Evolutionary conservation across 2,113 vertebrate species (phyloP), one percentile per base, ranked within the genome.

Genomic region (Coptodon bakossiorum): DNA sequence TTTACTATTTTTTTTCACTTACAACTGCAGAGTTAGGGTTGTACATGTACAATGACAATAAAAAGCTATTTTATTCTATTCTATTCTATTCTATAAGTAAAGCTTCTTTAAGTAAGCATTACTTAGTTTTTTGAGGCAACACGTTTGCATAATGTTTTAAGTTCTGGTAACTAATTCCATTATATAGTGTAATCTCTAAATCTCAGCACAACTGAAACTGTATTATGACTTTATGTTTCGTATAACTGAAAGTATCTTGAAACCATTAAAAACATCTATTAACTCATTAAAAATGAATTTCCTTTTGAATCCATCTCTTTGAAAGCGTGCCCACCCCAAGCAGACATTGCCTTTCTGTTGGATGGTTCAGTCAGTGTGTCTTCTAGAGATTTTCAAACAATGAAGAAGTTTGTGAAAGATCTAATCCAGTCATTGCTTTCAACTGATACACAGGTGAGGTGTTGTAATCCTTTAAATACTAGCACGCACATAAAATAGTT

Each of bases 261-360:
- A 63, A 34, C 17, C 59, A 63, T 36, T 63, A 63, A 34, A 63
- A 63, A 61, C 31, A 19, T 63, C 6, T 19, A 63, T 71, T 24
- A 24, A 43, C 66, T 7, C n/a, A 71, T 43, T 61, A 71, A 71
- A 61, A 71, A 24, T 71, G 0, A 6, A 71, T 45, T 73, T 27
- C 4, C 6, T 71, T 43, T 71, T 71, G 5, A 45, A 6, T 45
- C 14, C 16, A 27, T 45, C 9, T 73, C 2, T 27, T 53, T 73
- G 14, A 73, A 17, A 73, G 68, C 3, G 3, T 73, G 68, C 40
- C 38, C n/a, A 1, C 38, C 13, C 8, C 68, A 48, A 73, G 40
- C 68, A 73, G 68, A 73, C 68, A 73, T 73, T 17, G 68, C 68
- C 68, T 73, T 73, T 73, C 40, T 73, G 22, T 45, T 73, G 68